Evolutionary conservation across 2,113 vertebrate species (phyloP).

Genomic region (Thalassoma bifasciatum): DNA sequence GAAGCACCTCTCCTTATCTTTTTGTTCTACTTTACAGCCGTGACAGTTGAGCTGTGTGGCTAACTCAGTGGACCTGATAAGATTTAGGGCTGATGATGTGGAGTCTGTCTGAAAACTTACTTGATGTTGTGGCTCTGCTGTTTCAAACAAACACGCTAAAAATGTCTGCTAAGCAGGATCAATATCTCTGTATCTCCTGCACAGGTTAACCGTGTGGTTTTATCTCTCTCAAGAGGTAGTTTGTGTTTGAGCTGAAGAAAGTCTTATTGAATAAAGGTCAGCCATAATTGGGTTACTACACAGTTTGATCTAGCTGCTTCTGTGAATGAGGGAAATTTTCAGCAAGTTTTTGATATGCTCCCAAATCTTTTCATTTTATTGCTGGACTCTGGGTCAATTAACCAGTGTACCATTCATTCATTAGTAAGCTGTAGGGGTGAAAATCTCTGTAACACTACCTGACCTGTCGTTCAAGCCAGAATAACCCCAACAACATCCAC

Average conservation of each 20-base stretch:
- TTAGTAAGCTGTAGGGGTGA: no score
- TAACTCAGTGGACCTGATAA: slow-evolving; percentile 6
- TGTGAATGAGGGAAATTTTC: no score
- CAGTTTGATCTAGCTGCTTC: no score
- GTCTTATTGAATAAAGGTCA: not conserved
- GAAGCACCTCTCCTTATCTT: not conserved
- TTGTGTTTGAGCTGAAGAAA: not conserved
- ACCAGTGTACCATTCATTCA: no score
- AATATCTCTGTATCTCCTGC: not conserved
- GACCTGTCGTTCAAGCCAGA: no score
- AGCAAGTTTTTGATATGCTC: no score
- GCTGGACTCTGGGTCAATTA: no score
- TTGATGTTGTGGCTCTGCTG: not conserved
- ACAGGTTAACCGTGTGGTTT: not conserved
- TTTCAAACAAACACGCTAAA: slow-evolving; percentile 1
- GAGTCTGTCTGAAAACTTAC: not conserved
- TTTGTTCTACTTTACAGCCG: not conserved
- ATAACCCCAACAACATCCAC: no score
- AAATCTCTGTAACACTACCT: no score
- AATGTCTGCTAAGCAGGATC: not conserved
- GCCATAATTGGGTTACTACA: not conserved
- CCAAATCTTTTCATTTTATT: no score
- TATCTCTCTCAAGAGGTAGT: not conserved
- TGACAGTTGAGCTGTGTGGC: not conserved
- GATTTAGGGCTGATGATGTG: not conserved